These are phyloP conservation scores for Trichopoda pennipes DNA, from an alignment of 2,888 invertebrate species.

Conservation along the genomic window DNA sequence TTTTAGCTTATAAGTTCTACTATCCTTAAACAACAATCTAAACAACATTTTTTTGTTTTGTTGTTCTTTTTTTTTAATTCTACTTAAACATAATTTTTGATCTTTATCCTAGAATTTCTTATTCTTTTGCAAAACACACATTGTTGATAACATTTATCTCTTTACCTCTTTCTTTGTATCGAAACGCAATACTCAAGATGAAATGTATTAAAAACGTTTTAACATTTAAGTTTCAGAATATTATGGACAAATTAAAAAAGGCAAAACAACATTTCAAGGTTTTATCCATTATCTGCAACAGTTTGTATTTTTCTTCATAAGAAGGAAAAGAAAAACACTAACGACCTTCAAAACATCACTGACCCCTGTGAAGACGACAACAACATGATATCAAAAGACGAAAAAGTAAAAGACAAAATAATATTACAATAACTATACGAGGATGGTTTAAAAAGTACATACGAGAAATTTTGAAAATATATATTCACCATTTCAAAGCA, in stretches of 20 bases:
- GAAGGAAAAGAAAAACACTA: not conserved
- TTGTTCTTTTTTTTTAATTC: not conserved
- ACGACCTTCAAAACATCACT: conserved; percentile 61
- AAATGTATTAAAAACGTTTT: conserved; percentile 5
- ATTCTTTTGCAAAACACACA: not conserved
- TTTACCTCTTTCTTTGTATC: not conserved
- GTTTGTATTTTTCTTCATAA: not conserved
- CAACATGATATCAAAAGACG: conserved; percentile 23
- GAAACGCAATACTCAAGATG: not conserved
- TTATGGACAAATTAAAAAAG: conserved; percentile 13
- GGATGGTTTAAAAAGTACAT: not conserved
- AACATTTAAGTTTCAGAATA: conserved; percentile 21
- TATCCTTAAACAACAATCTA: not conserved
- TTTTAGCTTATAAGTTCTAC: not conserved
- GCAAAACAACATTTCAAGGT: conserved; percentile 47
- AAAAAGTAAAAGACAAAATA: conserved; percentile 30
- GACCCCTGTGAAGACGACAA: conserved; percentile 50
- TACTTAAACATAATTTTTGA: not conserved
- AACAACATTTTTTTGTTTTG: not conserved
- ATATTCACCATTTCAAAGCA: too few species aligned
- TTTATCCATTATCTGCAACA: conserved; percentile 34
- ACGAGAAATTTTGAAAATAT: not conserved
- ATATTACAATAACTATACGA: too few species aligned
- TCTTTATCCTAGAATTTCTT: not conserved
- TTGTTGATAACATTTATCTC: not conserved